Evolutionary conservation across 2,113 vertebrate species (phyloP), one percentile per base, ranked within the genome.

Genomic region (Harpagus bidentatus): DNA sequence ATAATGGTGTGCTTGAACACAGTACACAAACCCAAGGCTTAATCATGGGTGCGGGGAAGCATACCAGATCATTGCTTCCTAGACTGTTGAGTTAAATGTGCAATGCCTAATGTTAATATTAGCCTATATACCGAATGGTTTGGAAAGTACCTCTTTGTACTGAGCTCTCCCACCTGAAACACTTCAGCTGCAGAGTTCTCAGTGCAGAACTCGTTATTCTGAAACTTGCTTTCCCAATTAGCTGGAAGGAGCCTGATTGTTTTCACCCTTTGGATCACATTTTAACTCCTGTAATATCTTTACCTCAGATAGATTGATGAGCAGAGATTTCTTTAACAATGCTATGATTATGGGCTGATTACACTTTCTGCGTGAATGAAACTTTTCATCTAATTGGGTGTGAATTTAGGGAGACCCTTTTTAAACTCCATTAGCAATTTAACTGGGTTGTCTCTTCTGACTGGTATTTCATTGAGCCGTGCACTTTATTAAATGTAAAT

Each of bases 61-160:
- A 59, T 34, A 90, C 32, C 45, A 89, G 34, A 78, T 13, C 72
- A 25, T 12, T 72, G 36, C 56, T 91, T 85, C 77, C 61, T 21
- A 66, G 73, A 9, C 16, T 28, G 29, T 25, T 86, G 72, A 61
- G 43, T 86, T 88, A 85, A 92, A 93, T 58, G 48, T 80, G 65
- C 86, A 90, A 31, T 80, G 58, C 53, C 73, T 73, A 55, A 85
- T 93, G 96, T 91, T 97, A 91, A 92, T 93, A 95, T 91, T 97
- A 95, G 95, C 87, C 84, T 88, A 76, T 86, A 80, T 77, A 90
- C 81, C 63, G 90, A 88, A 83, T 88, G 55, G 45, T 80, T 95
- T 88, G 84, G 94, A 77, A 94, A 82, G 81, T 34, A 94, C 38
- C 48, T 94, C 38, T 90, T 90, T 80, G 71, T 93, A 91, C 65